Evolutionary conservation across 1,140 invertebrate species (phyloP), one percentile per base, ranked within the genome.

Genomic region (Nilaparvata lugens): DNA sequence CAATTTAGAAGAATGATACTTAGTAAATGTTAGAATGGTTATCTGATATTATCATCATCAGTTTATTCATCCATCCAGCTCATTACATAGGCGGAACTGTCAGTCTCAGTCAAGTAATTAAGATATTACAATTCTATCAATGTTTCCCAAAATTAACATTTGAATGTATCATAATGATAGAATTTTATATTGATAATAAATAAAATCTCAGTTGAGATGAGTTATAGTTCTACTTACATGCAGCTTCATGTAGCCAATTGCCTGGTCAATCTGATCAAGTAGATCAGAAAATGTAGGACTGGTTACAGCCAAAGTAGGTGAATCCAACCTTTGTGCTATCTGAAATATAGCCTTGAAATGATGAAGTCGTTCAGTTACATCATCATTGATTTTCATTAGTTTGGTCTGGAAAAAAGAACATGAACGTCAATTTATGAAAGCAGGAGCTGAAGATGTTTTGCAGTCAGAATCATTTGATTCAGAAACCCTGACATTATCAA

Each of bases 281-380:
- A 93, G 80, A 54, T 83, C 80, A 56, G 89, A 84, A 70, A 95
- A 94, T 1, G 82, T 82, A 67, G 93, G 90, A 74, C 85, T 92
- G 56, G 86, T 87, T 0, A 91, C 85, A 2, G 87, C 87, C 61
- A 93, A 76, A 2, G 85, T 89, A 16, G 88, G 82, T 38, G 87
- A 89, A 67, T 83, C 86, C 7, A 93, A 76, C 66, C 89, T 83
- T 73, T 91, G 86, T 48, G 85, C 83, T 52, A 94, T 81, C 62
- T 84, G 77, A 66, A 93, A 87, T 31, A 93, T 81, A 74, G 93
- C 88, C 66, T 86, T 88, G 70, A 95, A 97, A 67, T 91, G 92
- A 21, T 86, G 83, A 2, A 96, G 73, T 56, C 88, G 86, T 25
- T 85, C 81, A 48, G 87, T 86, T 23, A 97, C 87, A 56, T 86